phyloP scores from a whole-genome alignment of 2,888 invertebrate species.

The Dryomyza anilis region DNA sequence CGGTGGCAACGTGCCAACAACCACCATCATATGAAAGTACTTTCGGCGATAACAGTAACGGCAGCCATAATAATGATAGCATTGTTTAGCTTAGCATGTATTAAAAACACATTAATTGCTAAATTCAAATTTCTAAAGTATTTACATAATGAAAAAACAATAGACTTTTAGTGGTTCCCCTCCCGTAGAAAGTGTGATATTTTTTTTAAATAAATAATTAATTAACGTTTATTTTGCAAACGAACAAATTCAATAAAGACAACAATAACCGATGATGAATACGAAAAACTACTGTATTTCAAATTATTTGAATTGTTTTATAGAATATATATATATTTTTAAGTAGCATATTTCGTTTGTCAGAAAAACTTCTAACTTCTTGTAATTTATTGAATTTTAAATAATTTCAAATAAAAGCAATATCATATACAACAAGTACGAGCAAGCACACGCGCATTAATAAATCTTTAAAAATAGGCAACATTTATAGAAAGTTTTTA shows the following conservation, averaged over 20 bases:
- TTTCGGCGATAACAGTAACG: not conserved
- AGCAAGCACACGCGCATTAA: too few relatives aligned
- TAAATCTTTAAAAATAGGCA: slow-evolving; percentile 10
- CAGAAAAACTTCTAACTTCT: not conserved
- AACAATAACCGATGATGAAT: not conserved
- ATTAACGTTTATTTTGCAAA: not conserved
- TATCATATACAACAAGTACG: too few relatives aligned
- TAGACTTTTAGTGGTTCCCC: too few relatives aligned
- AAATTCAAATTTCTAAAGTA: not conserved
- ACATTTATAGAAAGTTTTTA: slow-evolving; percentile 1
- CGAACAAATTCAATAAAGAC: not conserved
- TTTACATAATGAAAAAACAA: not conserved
- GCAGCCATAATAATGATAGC: not conserved
- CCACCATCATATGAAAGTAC: slow-evolving; percentile 16
- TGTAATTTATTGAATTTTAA: not conserved
- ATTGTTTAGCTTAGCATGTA: not conserved
- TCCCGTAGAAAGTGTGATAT: slow-evolving; percentile 5
- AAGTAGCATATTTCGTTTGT: not conserved
- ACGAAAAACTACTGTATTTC: not conserved
- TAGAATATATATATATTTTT: too few relatives aligned
- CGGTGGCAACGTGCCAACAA: not conserved
- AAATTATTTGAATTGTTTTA: not conserved
- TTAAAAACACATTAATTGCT: slow-evolving; percentile 3
- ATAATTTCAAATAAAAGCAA: too few relatives aligned
- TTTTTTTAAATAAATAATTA: not conserved